Base-by-base conservation (phyloP, 2,888 invertebrate genomes). In the Cantharis rufa region DNA sequence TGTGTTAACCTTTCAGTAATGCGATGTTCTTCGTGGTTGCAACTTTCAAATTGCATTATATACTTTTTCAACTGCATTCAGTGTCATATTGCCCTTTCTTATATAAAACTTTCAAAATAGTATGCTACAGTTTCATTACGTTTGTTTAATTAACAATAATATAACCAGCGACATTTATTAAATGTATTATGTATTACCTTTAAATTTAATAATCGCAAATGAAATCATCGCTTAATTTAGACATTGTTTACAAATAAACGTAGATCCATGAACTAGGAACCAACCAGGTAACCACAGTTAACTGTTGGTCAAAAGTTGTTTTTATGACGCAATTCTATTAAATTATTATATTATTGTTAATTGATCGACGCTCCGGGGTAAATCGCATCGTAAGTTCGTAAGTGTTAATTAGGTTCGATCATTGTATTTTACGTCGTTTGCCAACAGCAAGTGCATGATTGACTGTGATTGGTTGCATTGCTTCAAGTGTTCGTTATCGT, bases 201-300 rank as follows among this genome's bases (percentile, higher is more conserved):
- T 48, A 5, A n/a, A 48, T 48, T 13, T 32, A 32, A 5, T 32
- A 4, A 48, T 48, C 48, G 2, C n/a, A n/a, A 4, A 48, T 48
- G 75, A 24, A 48, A 75, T 80, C 80, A 79, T 78, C 77, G 76
- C 77, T 75, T 24, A 73, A 24, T 75, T 75, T 80, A 79, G 77
- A 80, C 70, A 32, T 72, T 78, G 48, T 74, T 75, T 78, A 78
- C 64, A 70, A 70, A 75, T 70, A 73, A 28, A 27, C 10, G 15
- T 64, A 73, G 66, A 68, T 62, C 62, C 70, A 72, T 72, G 72
- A 77, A 28, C 32, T 71, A 77, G 71, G 71, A 70, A 32, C 32
- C 13, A 64, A 68, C 63, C 21, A 62, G 63, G 64, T 71, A 66
- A 66, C 64, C 13, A 66, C 64, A 66, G 64, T 66, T 66, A 66